A percentile compares a stretch with the other conserved stretches of the same genome.
Conservation (phyloP, 2,797 vertebrate species). For the Rhabdophis nuchalis region DNA sequence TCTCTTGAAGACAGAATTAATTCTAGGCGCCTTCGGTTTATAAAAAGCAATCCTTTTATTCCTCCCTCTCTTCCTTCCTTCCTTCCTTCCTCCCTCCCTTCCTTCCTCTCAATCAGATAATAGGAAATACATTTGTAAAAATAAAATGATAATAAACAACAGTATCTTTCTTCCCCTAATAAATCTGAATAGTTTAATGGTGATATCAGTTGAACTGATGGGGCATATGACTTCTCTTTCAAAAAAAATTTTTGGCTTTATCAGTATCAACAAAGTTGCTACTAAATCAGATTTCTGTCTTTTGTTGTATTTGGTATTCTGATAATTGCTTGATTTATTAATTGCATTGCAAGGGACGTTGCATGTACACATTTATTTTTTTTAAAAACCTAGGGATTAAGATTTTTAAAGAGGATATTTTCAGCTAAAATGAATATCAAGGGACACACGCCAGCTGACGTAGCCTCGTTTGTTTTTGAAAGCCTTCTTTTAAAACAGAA, state of each 20-base stretch:
- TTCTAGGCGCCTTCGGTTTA: slow-evolving; percentile 43
- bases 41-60: slow-evolving; percentile 28
- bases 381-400: background rate
- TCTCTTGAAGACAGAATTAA: slow-evolving; percentile 56
- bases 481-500: background rate
- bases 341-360: slow-evolving; percentile 49
- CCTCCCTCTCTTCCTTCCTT: background rate
- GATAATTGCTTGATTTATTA: slow-evolving; percentile 52
- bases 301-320: slow-evolving; percentile 35
- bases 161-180: slow-evolving; percentile 61
- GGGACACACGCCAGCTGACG: background rate
- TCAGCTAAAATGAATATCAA: background rate
- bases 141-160: slow-evolving; percentile 11
- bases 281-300: slow-evolving; percentile 28
- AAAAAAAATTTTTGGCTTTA: slow-evolving; percentile 66
- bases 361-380: slow-evolving; percentile 25
- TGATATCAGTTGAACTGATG: slow-evolving; percentile 71
- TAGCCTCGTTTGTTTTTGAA: background rate
- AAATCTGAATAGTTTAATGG: slow-evolving; percentile 65
- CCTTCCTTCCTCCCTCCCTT: slow-evolving; percentile 19
- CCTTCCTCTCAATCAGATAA: slow-evolving; percentile 15
- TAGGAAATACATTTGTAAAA: background rate
- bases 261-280: slow-evolving; percentile 52
- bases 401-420: background rate
- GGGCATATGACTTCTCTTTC: slow-evolving; percentile 53